Percentiles rank a stretch among this genome's conserved stretches.
Conservation (phyloP, 2,113 vertebrate genomes). For the Struthidea cinerea region DNA sequence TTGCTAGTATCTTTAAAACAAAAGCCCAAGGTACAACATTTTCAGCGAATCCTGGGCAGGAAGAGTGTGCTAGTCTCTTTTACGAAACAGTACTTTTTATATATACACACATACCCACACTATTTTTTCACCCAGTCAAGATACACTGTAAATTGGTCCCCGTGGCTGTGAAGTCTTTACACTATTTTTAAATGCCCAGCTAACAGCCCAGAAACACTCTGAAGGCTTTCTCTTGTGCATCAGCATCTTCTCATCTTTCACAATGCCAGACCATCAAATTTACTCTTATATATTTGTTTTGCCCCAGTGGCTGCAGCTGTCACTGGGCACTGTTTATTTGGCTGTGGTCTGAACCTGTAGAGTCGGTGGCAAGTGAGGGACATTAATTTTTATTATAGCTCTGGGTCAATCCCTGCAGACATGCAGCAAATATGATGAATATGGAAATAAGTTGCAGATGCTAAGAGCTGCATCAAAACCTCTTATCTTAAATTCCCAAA, state of each 20-base stretch:
- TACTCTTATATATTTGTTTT: not conserved
- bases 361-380: not conserved
- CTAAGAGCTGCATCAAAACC: not conserved
- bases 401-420: not conserved
- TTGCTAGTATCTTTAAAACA: not conserved
- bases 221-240: not conserved
- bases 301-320: not conserved
- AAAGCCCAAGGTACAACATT: not conserved
- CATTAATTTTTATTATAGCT: not conserved
- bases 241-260: not conserved
- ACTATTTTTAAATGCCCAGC: accelerated
- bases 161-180: not conserved
- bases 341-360: not conserved
- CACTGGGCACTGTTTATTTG: not conserved
- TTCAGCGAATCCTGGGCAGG: not conserved
- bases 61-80: not conserved
- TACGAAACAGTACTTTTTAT: not conserved
- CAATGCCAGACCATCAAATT: not conserved
- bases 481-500: not conserved
- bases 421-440: not conserved
- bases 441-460: not conserved
- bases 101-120: not conserved
- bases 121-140: not conserved
- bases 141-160: not conserved
- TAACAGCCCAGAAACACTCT: not conserved